Evolutionary conservation across 2,888 invertebrate species (phyloP), one percentile per base, ranked within the genome.

Genomic region (Andrena chrysosceles): DNA sequence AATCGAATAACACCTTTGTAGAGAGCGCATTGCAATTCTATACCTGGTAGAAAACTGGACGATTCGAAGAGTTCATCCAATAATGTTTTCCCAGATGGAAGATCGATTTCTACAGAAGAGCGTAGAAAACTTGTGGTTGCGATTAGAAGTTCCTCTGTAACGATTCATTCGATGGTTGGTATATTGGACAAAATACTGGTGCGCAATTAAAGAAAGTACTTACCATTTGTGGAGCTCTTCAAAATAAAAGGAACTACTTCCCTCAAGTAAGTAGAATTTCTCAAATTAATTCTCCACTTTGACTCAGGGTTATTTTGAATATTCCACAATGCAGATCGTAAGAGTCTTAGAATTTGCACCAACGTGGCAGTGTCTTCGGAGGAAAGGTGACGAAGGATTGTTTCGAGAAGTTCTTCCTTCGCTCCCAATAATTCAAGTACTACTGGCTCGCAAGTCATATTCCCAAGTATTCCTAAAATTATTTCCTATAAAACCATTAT

Each of bases 401-500:
- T 93, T 64, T 94, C 93, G 82, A 97, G 93, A 35, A 97, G 94
- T 35, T 95, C 94, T 16, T 96, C 94, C 88, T 96, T 95, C 26
- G 94, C 93, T 35, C 96, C 94, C 16, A 97, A 94, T 31, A 94
- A 94, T 70, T 95, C 93, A 23, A 96, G 95, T 2, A 96, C 95
- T 81, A 95, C 95, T 77, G 95, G 94, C 79, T 96, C 95, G 89
- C 97, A 96, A 83, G 97, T 96, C 95, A 98, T 96, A 93, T 98
- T 98, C 0, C 97, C 97, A 78, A 98, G 95, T 73, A 98, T 97
- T 6, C 98, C 98, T 20, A 98, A 94, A 52, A 97, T 94, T 86
- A 98, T 97, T 95, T 98, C 98, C 95, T 96, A 88, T 52, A 93
- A 91, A 42, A 67, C 13, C 20, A 54, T 81, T 76, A 42, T 20